Conservation (phyloP, 2,113 vertebrate species). For the Herpailurus yagouaroundi region DNA sequence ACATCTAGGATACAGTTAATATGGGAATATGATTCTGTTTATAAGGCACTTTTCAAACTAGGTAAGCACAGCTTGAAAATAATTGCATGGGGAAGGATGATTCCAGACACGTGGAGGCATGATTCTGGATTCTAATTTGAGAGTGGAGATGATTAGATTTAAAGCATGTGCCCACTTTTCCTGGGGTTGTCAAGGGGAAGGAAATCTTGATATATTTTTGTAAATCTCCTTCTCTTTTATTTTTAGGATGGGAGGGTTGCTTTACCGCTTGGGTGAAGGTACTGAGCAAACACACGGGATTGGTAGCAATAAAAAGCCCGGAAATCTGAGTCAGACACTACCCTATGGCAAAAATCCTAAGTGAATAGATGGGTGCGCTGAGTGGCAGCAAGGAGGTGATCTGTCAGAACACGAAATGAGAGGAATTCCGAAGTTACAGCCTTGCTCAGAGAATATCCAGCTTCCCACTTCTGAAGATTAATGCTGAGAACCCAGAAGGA, state of each 20-base stretch:
- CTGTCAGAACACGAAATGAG: conserved; percentile 65
- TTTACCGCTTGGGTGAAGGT: neutral
- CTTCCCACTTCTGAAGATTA: neutral
- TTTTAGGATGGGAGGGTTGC: conserved; percentile 56
- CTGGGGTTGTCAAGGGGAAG: neutral
- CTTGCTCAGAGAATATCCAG: neutral
- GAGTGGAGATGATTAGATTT: conserved; percentile 51
- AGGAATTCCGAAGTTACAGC: neutral
- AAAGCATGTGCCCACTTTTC: neutral
- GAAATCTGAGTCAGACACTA: conserved; percentile 50
- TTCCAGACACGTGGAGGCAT: conserved; percentile 46
- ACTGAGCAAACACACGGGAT: conserved; percentile 29
- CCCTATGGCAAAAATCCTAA: conserved; percentile 27
- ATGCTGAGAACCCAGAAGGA: neutral
- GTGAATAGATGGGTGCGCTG: neutral
- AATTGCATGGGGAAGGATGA: conserved; percentile 35
- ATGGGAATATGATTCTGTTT: conserved; percentile 51
- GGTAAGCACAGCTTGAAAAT: conserved; percentile 51
- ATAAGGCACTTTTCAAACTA: conserved; percentile 61
- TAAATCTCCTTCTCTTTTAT: conserved; percentile 60
- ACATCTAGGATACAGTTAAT: conserved; percentile 33
- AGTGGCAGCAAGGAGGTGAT: neutral
- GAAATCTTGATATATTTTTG: conserved; percentile 25
- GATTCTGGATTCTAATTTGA: conserved; percentile 65
- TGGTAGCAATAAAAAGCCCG: conserved; percentile 44